These are phyloP conservation scores for Pelobates cultripes DNA, from an alignment of 2,797 vertebrate genomes.

Conservation along the genomic window DNA sequence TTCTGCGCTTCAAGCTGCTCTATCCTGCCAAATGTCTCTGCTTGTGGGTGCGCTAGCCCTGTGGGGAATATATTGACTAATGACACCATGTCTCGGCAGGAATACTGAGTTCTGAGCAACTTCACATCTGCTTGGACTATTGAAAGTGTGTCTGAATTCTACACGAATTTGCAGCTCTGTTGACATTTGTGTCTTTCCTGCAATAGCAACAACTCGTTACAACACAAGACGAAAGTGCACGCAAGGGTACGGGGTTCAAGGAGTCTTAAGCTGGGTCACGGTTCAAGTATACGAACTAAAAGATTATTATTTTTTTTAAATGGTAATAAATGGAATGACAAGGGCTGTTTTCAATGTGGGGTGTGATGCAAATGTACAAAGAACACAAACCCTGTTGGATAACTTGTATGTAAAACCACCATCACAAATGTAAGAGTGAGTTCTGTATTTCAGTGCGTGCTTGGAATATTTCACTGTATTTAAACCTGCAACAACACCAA, in stretches of 20 bases:
- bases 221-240: background rate
- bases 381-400: background rate
- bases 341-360: background rate
- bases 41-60: background rate
- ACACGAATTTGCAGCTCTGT: background rate
- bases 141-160: background rate
- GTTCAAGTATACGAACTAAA: background rate
- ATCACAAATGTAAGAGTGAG: background rate
- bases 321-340: background rate
- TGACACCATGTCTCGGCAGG: constrained; percentile 1
- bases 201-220: background rate
- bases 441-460: background rate
- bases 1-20: constrained; percentile 17
- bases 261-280: background rate
- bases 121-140: constrained; percentile 13
- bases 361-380: background rate
- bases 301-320: background rate
- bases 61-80: background rate
- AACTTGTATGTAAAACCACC: background rate
- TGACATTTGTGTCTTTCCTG: constrained; percentile 14
- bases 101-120: background rate
- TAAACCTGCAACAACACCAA: background rate
- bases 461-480: background rate
- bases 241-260: background rate
- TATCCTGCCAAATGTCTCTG: constrained; percentile 5